Evolutionary conservation across 2,888 invertebrate genomes (phyloP).

Genomic region (Agriotes lineatus): DNA sequence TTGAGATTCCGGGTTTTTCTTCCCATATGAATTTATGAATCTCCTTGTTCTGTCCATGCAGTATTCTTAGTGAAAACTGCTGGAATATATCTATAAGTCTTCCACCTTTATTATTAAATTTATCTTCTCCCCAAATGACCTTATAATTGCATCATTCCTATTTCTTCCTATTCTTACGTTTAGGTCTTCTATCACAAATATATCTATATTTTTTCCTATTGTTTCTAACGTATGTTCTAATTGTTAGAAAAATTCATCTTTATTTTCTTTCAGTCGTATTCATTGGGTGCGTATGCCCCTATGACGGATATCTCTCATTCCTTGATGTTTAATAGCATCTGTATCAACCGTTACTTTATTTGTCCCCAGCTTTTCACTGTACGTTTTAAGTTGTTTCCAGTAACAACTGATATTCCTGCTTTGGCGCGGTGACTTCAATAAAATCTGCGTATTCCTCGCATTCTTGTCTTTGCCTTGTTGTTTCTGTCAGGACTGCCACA

Average conservation of each 20-base stretch:
- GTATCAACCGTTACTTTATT: background rate
- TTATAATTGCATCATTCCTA: background rate
- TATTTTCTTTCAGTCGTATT: background rate
- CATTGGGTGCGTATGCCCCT: background rate
- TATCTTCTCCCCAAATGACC: background rate
- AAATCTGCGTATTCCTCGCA: background rate
- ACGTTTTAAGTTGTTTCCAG: background rate
- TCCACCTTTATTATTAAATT: background rate
- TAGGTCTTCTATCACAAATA: background rate
- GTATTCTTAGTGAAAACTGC: background rate
- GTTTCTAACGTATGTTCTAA: background rate
- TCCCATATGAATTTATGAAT: background rate
- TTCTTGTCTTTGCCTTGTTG: background rate
- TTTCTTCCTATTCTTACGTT: background rate
- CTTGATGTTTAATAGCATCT: background rate
- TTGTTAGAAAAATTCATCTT: background rate
- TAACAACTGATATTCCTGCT: background rate
- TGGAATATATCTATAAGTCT: background rate
- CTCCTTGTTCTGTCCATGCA: background rate
- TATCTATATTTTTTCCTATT: background rate
- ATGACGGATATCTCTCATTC: background rate
- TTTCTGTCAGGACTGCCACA: background rate
- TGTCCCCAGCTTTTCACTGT: background rate
- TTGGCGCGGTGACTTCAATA: background rate
- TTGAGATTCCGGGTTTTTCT: background rate